phyloP scores from a whole-genome alignment of 2,888 invertebrate genomes.

The Zeuzera pyrina region DNA sequence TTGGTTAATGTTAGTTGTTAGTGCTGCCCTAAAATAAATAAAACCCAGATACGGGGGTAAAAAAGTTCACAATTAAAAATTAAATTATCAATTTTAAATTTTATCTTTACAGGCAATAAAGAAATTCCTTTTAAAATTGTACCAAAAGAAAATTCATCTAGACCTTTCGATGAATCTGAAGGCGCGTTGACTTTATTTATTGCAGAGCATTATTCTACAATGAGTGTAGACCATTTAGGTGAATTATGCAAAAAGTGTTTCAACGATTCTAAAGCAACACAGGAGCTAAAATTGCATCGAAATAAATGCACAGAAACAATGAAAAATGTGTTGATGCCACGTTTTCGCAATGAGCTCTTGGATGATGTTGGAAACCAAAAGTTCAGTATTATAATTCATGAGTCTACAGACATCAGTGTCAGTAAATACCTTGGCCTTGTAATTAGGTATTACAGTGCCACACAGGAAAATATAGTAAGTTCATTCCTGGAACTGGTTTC shows the following conservation, averaged over 20 bases:
- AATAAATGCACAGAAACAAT: conserved; percentile 16
- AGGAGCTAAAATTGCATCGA: conserved; percentile 10
- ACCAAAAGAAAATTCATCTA: neutral
- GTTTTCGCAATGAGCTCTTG: conserved; percentile 8
- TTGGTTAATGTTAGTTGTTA: too few species aligned
- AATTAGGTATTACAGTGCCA: conserved; percentile 14
- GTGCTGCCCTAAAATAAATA: too few species aligned
- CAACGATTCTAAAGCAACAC: conserved; percentile 7
- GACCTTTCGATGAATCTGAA: conserved; percentile 1
- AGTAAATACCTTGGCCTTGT: conserved; percentile 10
- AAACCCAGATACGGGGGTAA: too few species aligned
- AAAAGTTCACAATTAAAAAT: too few species aligned
- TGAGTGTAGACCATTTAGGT: conserved; percentile 4
- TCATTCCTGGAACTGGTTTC: conserved; percentile 11
- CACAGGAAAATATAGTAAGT: conserved; percentile 9
- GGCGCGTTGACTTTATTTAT: conserved; percentile 1
- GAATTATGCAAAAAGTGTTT: conserved; percentile 4
- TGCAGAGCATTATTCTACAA: conserved; percentile 1
- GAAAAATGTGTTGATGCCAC: conserved; percentile 14
- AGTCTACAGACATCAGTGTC: conserved; percentile 15
- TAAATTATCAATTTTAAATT: too few species aligned
- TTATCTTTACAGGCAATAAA: too few species aligned
- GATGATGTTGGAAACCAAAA: conserved; percentile 10
- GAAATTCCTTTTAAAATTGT: too few species aligned
- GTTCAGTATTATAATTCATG: conserved; percentile 14